These are phyloP conservation scores for Alouatta caraya DNA, from an alignment of 2,797 vertebrate species.

Conservation along the genomic window DNA sequence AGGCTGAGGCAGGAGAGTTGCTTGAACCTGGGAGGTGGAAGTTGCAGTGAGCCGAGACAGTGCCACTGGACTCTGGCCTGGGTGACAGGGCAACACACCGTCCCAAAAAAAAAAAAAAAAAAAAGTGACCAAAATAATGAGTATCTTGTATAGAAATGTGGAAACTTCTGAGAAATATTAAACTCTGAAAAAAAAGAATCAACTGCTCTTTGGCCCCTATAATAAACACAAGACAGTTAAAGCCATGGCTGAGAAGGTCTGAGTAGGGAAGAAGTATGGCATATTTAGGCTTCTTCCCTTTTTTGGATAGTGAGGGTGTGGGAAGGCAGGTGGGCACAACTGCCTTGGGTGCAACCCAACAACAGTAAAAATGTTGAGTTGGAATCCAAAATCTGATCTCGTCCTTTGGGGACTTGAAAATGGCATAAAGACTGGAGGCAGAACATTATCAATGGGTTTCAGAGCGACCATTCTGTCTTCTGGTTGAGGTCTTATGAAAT, in stretches of 20 bases:
- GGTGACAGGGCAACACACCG: no score
- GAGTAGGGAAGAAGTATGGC: conserved; percentile 9
- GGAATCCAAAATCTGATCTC: conserved; percentile 61
- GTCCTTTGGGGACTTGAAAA: conserved; percentile 30
- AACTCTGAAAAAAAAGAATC: not conserved
- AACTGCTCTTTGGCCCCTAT: not conserved
- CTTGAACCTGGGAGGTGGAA: no score
- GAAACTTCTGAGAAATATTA: conserved; percentile 12
- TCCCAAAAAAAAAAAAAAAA: no score
- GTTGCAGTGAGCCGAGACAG: no score
- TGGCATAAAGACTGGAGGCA: conserved; percentile 84
- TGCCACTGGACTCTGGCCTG: no score
- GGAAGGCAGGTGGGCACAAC: not conserved
- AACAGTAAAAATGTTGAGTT: conserved; percentile 32
- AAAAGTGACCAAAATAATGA: not conserved
- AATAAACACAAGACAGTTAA: conserved; percentile 57
- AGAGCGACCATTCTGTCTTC: conserved; percentile 77
- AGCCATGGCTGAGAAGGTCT: conserved; percentile 77
- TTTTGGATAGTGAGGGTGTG: conserved; percentile 15
- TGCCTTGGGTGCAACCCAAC: conserved; percentile 57
- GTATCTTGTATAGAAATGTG: not conserved
- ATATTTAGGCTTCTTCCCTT: conserved; percentile 69
- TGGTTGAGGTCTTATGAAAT: conserved; percentile 40
- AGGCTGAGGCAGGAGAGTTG: no score
- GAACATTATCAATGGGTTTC: conserved; percentile 82